Evolutionary conservation across 2,797 vertebrate species (phyloP).

Genomic region (Anisognathus igniventris): DNA sequence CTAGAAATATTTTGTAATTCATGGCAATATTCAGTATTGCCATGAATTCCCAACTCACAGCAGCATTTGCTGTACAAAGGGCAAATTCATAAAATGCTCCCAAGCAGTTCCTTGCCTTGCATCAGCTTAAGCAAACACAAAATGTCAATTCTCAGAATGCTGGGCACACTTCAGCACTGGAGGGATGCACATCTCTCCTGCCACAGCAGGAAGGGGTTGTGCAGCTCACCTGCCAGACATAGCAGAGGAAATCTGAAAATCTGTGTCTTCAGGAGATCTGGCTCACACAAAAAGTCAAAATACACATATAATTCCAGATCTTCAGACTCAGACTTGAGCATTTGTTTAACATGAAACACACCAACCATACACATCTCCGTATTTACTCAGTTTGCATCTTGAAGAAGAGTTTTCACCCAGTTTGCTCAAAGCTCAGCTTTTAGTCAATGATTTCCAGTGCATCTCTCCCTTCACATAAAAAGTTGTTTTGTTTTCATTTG

Average conservation of each 20-base stretch:
- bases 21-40: neutral
- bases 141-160: neutral
- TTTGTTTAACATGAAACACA: neutral
- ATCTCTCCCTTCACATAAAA: neutral
- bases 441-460: neutral
- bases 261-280: fast-evolving
- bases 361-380: fast-evolving
- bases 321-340: neutral
- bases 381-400: neutral
- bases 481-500: neutral
- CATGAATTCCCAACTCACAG: neutral
- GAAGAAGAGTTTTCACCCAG: neutral
- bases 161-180: neutral
- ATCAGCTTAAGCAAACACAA: neutral
- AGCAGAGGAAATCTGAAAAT: neutral
- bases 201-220: neutral
- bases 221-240: neutral
- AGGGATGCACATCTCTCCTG: neutral
- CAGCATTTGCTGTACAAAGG: neutral
- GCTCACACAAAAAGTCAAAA: neutral
- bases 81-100: neutral
- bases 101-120: neutral
- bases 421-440: neutral
- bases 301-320: fast-evolving
- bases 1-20: neutral